Evolutionary conservation across 2,888 invertebrate species (phyloP).

Genomic region (Toxonevra muliebris): DNA sequence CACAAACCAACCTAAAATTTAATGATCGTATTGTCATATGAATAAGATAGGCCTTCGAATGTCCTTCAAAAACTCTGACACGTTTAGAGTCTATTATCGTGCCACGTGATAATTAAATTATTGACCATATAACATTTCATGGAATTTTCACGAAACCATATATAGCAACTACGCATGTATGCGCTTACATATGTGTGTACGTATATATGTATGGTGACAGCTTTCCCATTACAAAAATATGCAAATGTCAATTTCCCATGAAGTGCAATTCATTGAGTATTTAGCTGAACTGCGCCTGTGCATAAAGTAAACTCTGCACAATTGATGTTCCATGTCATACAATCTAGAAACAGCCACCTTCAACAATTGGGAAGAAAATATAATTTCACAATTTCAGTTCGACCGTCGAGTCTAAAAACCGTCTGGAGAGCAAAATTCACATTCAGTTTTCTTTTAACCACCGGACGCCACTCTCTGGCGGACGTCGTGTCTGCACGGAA

Average conservation of each 20-base stretch:
- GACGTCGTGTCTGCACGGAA: constrained; percentile 45
- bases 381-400: constrained; percentile 37
- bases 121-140: background rate
- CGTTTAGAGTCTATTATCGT: constrained; percentile 13
- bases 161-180: background rate
- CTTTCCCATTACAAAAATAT: background rate
- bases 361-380: background rate
- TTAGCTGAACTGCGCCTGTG: background rate
- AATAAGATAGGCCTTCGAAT: no score
- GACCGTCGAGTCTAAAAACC: constrained; percentile 28
- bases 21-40: no score
- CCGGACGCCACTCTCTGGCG: constrained; percentile 58
- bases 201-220: constrained; percentile 4
- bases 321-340: background rate
- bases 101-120: constrained; percentile 28
- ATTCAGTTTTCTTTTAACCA: constrained; percentile 52
- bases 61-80: background rate
- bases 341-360: constrained; percentile 10
- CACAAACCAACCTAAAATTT: no score
- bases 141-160: constrained; percentile 4
- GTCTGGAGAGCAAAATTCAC: constrained; percentile 20
- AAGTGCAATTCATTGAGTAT: background rate
- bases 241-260: background rate
- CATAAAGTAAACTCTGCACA: background rate
- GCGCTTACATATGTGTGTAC: background rate